Conservation (phyloP, 2,797 vertebrate species). For the Labeo calbasu region DNA sequence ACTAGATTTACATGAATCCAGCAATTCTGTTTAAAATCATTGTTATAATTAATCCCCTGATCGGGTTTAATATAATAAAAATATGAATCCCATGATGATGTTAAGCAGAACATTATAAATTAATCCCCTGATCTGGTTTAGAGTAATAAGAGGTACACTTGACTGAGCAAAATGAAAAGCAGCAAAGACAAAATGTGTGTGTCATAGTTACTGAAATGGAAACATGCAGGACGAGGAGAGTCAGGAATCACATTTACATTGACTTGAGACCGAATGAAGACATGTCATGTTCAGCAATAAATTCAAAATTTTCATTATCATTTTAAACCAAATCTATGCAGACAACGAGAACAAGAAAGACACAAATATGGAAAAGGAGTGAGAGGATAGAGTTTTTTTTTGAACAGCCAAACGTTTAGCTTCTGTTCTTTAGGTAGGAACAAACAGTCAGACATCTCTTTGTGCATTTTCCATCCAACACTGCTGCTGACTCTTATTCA, state of each 20-base stretch:
- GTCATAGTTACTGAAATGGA: conserved; percentile 43
- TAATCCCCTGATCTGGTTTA: conserved; percentile 47
- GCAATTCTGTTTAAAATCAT: conserved; percentile 33
- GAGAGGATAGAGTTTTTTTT: conserved; percentile 47
- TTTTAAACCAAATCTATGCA: conserved; percentile 3
- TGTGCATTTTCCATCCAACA: background rate
- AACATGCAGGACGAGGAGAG: conserved; percentile 42
- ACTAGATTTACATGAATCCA: conserved; percentile 43
- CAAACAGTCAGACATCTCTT: conserved; percentile 55
- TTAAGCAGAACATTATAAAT: conserved; percentile 45
- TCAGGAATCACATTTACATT: conserved; percentile 13
- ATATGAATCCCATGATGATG: conserved; percentile 42
- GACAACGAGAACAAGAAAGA: background rate
- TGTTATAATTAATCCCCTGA: conserved; percentile 49
- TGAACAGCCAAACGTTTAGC: background rate
- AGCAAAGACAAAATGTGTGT: conserved; percentile 37
- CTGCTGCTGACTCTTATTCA: conserved; percentile 5
- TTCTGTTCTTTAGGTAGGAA: conserved; percentile 54
- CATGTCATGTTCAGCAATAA: background rate
- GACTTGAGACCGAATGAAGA: conserved; percentile 11
- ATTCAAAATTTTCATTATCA: background rate
- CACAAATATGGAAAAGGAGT: conserved; percentile 28
- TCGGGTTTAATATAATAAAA: conserved; percentile 44
- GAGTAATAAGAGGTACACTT: conserved; percentile 42
- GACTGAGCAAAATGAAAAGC: conserved; percentile 49